These are phyloP conservation scores for Lagria hirta DNA, from an alignment of 2,888 invertebrate genomes.

Conservation along the genomic window DNA sequence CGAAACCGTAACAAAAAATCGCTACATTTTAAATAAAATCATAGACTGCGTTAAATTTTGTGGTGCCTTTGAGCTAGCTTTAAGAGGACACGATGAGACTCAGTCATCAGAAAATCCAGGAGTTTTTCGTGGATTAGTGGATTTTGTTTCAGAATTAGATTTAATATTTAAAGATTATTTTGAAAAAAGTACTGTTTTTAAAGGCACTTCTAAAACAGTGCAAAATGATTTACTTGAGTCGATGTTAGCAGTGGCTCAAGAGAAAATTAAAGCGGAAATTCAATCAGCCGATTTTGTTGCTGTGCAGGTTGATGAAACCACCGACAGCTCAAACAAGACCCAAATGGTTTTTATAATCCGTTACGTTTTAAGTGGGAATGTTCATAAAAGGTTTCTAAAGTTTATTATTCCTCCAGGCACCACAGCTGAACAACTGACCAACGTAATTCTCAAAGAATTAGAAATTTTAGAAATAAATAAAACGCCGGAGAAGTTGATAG, in stretches of 20 bases:
- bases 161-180: slow-evolving; percentile 1
- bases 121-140: not conserved
- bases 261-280: slow-evolving; percentile 38
- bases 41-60: slow-evolving; percentile 2
- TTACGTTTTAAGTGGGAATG: slow-evolving; percentile 32
- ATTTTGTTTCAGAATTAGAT: not conserved
- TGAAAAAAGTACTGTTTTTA: slow-evolving; percentile 1
- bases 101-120: not conserved
- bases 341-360: slow-evolving; percentile 39
- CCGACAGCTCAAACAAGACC: slow-evolving; percentile 33
- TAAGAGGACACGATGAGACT: slow-evolving; percentile 2
- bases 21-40: not conserved
- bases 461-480: slow-evolving; percentile 2
- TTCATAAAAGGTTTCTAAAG: slow-evolving; percentile 35
- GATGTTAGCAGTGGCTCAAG: slow-evolving; percentile 21
- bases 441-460: slow-evolving; percentile 1
- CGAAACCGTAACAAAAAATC: not conserved
- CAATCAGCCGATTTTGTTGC: slow-evolving; percentile 30
- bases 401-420: slow-evolving; percentile 32
- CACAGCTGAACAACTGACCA: slow-evolving; percentile 14
- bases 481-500: slow-evolving; percentile 5
- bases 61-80: slow-evolving; percentile 2
- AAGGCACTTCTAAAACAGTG: slow-evolving; percentile 9
- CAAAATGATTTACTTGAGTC: slow-evolving; percentile 9
- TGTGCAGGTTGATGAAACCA: slow-evolving; percentile 41